These are phyloP conservation scores for Tipula helvola DNA, from an alignment of 2,888 invertebrate species.

Conservation along the genomic window DNA sequence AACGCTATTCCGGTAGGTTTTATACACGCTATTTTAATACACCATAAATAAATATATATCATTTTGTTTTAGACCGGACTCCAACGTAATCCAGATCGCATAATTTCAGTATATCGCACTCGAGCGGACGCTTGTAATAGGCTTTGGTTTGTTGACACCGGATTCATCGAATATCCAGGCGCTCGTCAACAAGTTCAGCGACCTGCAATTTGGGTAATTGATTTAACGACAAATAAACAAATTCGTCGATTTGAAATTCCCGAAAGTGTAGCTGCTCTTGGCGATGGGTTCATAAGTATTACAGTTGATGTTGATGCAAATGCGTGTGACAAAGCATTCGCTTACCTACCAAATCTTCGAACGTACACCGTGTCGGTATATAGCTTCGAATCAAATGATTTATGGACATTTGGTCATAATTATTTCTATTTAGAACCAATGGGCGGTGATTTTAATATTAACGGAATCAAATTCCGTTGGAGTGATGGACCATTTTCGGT, in stretches of 20 bases:
- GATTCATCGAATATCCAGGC: conserved; percentile 50
- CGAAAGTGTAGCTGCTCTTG: conserved; percentile 29
- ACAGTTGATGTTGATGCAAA: conserved; percentile 47
- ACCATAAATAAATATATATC: not conserved
- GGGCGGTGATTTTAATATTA: conserved; percentile 51
- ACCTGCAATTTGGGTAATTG: conserved; percentile 52
- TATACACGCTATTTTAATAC: not conserved
- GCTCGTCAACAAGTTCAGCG: conserved; percentile 33
- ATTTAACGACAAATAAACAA: conserved; percentile 47
- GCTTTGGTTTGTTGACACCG: conserved; percentile 70
- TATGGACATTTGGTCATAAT: conserved; percentile 62
- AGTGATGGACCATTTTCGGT: conserved; percentile 68
- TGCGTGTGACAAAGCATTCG: conserved; percentile 51
- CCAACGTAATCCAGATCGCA: conserved; percentile 20
- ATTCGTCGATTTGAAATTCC: conserved; percentile 42
- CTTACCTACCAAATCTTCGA: conserved; percentile 47
- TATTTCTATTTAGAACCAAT: conserved; percentile 62
- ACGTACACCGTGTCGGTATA: conserved; percentile 33
- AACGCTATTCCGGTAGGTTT: conserved; percentile 24
- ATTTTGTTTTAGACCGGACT: conserved; percentile 15
- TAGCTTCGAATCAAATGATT: conserved; percentile 44
- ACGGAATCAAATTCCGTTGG: conserved; percentile 62
- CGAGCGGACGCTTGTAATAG: conserved; percentile 57
- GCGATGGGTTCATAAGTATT: conserved; percentile 45
- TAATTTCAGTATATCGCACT: conserved; percentile 60